phyloP scores from a whole-genome alignment of 2,888 invertebrate species.

The Biston stratarius region DNA sequence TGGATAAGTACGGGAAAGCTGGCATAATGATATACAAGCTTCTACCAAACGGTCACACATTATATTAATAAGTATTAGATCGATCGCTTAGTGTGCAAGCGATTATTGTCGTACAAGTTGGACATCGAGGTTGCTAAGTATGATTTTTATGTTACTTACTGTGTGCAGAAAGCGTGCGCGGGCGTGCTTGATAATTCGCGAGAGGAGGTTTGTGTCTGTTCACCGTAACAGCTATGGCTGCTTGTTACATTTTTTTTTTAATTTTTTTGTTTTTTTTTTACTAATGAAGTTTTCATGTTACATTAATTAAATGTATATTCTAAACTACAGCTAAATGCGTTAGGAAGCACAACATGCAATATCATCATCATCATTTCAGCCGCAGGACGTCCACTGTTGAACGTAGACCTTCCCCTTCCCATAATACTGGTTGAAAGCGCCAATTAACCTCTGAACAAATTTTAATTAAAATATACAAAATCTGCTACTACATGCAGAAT shows the following conservation, averaged over 20 bases:
- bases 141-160: constrained; percentile 73
- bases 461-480: too few relatives aligned
- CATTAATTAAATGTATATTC: too few relatives aligned
- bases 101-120: constrained; percentile 56
- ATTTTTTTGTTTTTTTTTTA: too few relatives aligned
- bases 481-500: too few relatives aligned
- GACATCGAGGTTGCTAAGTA: constrained; percentile 69
- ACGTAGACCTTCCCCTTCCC: too few relatives aligned
- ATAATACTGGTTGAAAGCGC: too few relatives aligned
- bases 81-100: constrained; percentile 53
- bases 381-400: too few relatives aligned
- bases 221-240: constrained; percentile 67
- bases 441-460: too few relatives aligned
- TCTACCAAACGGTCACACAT: constrained; percentile 45
- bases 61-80: constrained; percentile 45
- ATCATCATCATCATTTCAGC: too few relatives aligned
- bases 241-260: constrained; percentile 51
- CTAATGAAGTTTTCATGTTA: constrained; percentile 32
- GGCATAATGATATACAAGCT: constrained; percentile 20
- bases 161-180: constrained; percentile 84
- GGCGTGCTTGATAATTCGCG: constrained; percentile 78
- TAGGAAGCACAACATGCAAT: too few relatives aligned
- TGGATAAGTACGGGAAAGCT: constrained; percentile 24
- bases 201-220: constrained; percentile 61
- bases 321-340: too few relatives aligned